Conservation (phyloP, 2,113 vertebrate genomes). For the Empidonax alnorum region DNA sequence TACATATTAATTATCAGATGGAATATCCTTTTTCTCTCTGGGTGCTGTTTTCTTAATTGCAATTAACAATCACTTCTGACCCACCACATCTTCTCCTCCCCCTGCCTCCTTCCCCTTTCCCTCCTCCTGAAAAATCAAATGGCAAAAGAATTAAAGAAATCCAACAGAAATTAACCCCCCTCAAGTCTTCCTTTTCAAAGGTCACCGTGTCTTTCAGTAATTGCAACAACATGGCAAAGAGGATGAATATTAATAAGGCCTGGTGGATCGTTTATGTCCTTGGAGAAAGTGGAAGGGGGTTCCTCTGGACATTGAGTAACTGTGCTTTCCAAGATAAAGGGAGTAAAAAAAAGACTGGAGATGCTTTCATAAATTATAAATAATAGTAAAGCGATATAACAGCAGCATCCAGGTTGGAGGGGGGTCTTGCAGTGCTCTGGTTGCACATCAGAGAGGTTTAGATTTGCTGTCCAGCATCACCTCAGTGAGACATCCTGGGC, state of each 20-base stretch:
- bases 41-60: conserved; percentile 64
- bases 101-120: not conserved
- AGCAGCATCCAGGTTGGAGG: not conserved
- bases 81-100: conserved; percentile 41
- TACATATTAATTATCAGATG: conserved; percentile 67
- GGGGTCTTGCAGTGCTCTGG: not conserved
- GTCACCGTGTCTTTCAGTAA: conserved; percentile 69
- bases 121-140: conserved; percentile 44
- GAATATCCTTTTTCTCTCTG: conserved; percentile 62
- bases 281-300: conserved; percentile 16
- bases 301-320: conserved; percentile 40
- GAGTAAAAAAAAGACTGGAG: not conserved
- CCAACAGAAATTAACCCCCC: conserved; percentile 48
- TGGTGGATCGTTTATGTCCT: conserved; percentile 50
- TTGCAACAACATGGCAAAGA: conserved; percentile 67
- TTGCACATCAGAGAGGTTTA: not conserved
- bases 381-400: not conserved
- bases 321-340: conserved; percentile 13
- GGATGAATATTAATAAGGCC: conserved; percentile 67
- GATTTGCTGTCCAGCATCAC: not conserved
- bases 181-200: conserved; percentile 64
- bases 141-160: conserved; percentile 60
- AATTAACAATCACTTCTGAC: conserved; percentile 73
- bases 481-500: not conserved
- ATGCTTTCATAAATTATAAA: not conserved